A percentile compares a stretch with the other conserved stretches of the same genome.
These are phyloP conservation scores for Bicyclus anynana DNA, from an alignment of 1,140 invertebrate genomes.

Conservation along the genomic window DNA sequence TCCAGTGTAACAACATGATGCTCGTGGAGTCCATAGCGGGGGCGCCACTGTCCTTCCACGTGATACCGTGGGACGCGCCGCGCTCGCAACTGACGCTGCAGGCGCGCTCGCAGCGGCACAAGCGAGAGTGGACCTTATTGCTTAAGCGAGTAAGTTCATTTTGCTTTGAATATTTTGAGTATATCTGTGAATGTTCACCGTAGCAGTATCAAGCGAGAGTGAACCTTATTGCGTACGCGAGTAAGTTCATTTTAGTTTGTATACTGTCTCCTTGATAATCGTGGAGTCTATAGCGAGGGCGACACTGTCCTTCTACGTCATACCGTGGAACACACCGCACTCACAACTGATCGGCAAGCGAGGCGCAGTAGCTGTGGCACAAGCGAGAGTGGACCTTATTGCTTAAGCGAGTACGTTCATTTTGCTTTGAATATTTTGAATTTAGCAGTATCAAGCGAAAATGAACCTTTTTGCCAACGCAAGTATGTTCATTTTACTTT, in stretches of 20 bases:
- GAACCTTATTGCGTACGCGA: no score
- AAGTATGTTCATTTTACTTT: no score
- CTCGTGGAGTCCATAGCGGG: constrained; percentile 96
- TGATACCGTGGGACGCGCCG: constrained; percentile 97
- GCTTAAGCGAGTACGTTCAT: constrained; percentile 55
- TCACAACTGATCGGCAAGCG: constrained; percentile 94
- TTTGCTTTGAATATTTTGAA: neutral
- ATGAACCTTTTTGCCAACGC: no score
- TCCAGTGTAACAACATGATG: constrained; percentile 97
- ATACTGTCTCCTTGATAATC: no score
- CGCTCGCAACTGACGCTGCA: constrained; percentile 92
- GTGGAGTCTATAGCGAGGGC: constrained; percentile 97
- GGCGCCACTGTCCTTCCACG: constrained; percentile 95
- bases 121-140: constrained; percentile 89
- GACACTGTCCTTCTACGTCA: constrained; percentile 95
- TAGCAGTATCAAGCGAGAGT: no score
- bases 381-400: constrained; percentile 91
- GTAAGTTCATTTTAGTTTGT: no score
- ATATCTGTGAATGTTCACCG: no score
- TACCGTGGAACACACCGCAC: constrained; percentile 95
- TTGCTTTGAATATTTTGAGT: neutral
- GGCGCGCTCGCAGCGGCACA: constrained; percentile 92
- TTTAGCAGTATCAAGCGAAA: no score
- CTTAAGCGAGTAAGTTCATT: constrained; percentile 55
- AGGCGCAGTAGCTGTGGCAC: constrained; percentile 92